phyloP scores from a whole-genome alignment of 2,797 vertebrate genomes.

The Acipenser oxyrinchus region DNA sequence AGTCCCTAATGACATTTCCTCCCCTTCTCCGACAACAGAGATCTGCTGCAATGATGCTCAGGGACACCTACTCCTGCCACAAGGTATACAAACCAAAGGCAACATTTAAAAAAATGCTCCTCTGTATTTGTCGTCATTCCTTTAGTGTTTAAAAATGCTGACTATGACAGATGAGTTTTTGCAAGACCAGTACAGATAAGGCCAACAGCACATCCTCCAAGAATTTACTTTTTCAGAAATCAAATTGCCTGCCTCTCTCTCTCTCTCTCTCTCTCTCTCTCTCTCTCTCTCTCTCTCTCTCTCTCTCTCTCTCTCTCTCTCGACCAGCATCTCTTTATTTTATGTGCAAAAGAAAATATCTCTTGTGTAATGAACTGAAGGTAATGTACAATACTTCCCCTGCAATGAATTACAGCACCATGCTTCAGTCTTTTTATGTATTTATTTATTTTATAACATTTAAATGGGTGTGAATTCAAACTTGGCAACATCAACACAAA shows the following conservation, averaged over 20 bases:
- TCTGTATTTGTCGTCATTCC: neutral
- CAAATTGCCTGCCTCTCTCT: neutral
- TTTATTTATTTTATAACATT: too few relatives aligned
- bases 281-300: neutral
- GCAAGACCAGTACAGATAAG: neutral
- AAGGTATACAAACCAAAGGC: neutral
- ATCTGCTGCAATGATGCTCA: neutral
- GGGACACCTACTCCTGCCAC: neutral
- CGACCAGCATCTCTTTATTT: neutral
- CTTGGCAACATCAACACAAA: neutral
- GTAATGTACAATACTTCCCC: too few relatives aligned
- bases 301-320: neutral
- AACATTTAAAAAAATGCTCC: neutral
- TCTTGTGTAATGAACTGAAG: too few relatives aligned
- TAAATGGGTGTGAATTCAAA: neutral
- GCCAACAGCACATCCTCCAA: neutral
- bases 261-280: neutral
- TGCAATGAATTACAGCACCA: neutral
- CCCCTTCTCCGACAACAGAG: neutral
- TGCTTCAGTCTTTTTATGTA: neutral
- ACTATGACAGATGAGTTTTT: conserved; percentile 22
- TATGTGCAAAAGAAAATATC: neutral
- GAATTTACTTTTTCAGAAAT: conserved; percentile 1
- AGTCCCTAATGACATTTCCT: neutral
- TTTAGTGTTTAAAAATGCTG: neutral